phyloP scores from a whole-genome alignment of 2,113 vertebrate species.

The Microtus montanus region DNA sequence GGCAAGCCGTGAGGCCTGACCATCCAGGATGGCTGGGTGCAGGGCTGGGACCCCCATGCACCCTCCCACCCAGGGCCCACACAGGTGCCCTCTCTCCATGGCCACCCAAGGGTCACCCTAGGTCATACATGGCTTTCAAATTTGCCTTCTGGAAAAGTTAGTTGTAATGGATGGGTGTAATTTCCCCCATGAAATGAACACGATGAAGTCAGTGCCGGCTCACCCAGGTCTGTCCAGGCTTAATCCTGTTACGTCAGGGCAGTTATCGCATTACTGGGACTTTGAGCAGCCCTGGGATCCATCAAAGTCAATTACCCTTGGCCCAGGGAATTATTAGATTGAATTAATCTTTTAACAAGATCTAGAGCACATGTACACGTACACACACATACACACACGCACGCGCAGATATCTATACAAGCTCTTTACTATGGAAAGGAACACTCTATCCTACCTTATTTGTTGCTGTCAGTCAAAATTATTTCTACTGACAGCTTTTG shows the following conservation, averaged over 20 bases:
- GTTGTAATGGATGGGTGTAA: slow-evolving; percentile 47
- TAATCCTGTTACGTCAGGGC: neutral
- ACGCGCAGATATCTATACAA: neutral
- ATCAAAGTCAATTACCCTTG: slow-evolving; percentile 17
- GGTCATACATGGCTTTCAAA: neutral
- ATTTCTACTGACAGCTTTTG: neutral
- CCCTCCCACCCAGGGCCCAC: neutral
- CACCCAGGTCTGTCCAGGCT: neutral
- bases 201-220: slow-evolving; percentile 25
- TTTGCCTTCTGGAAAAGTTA: slow-evolving; percentile 36
- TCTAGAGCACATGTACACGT: neutral
- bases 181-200: slow-evolving; percentile 58
- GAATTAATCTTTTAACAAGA: slow-evolving; percentile 62
- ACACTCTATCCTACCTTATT: neutral
- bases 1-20: neutral
- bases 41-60: slow-evolving; percentile 40
- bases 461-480: neutral
- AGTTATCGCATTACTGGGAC: slow-evolving; percentile 5
- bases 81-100: neutral
- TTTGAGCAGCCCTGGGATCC: slow-evolving; percentile 25
- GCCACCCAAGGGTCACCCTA: neutral
- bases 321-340: slow-evolving; percentile 21
- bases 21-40: neutral
- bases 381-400: neutral
- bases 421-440: neutral